phyloP scores from a whole-genome alignment of 2,888 invertebrate genomes.

The Orthosia cruda region DNA sequence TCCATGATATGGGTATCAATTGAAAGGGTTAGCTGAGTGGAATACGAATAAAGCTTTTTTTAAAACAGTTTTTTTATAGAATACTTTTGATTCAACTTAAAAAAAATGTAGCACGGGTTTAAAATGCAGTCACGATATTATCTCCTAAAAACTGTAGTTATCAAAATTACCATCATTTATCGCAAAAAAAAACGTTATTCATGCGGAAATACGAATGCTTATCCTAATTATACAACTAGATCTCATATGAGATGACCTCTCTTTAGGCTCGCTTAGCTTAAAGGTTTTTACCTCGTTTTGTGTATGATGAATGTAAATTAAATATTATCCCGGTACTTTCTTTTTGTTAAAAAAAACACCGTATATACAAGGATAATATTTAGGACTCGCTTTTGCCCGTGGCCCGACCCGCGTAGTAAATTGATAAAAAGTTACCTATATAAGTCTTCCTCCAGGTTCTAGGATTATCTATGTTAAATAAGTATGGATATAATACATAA shows the following conservation, averaged over 20 bases:
- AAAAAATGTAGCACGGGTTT: background rate
- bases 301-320: constrained; percentile 24
- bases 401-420: no score
- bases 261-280: constrained; percentile 62
- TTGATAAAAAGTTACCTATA: no score
- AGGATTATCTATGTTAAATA: no score
- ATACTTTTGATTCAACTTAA: background rate
- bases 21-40: no score
- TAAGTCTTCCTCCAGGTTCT: no score
- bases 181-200: background rate
- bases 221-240: constrained; percentile 38
- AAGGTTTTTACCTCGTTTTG: constrained; percentile 31
- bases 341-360: background rate
- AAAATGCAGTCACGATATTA: no score
- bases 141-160: no score
- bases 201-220: constrained; percentile 14
- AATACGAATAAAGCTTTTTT: no score
- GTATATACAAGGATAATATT: background rate
- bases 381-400: background rate
- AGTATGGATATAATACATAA: no score
- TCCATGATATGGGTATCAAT: no score
- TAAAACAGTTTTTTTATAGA: no score
- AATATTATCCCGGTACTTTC: no score
- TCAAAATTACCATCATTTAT: background rate
- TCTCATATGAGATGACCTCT: constrained; percentile 50